Base-by-base conservation (phyloP, 2,888 invertebrate genomes). In the Eupithecia centaureata region DNA sequence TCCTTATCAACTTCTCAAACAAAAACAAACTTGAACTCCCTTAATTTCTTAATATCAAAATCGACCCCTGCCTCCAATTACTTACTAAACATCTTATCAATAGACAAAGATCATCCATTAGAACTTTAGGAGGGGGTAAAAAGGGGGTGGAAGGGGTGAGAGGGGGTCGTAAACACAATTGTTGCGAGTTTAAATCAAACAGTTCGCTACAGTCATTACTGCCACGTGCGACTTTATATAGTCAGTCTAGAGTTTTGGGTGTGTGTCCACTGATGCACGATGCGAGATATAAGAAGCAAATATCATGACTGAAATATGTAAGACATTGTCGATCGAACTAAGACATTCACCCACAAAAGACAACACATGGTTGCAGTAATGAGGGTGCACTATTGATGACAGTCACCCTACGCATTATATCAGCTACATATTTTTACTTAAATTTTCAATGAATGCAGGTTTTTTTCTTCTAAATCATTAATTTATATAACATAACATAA, bases 131-230 rank as follows among this genome's bases (percentile, higher is more conserved):
- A 30, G 61, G 57, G 70, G 65, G 62, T 58, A 42, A 35, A 27
- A 56, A 38, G 56, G 61, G 67, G 61, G 47, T 61, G 60, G 12
- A 63, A 61, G 57, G 47, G 54, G 66, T 30, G 58, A 57, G 42
- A 56, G 76, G 75, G 67, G 67, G 60, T 84, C 87, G 85, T 89
- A 90, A 89, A 92, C 89, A 91, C 91, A 91, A 90, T 91, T 90
- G 91, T 90, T 86, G 87, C 87, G 86, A 88, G 87, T 90, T 90
- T 92, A 92, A 92, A 92, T 92, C 92, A 92, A 92, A 92, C 91
- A 87, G 88, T 89, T 90, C 79, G 82, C 79, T 80, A 77, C 82
- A 91, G 91, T 90, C 92, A 88, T 92, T 92, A 91, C 77, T 76
- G 85, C 83, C 92, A 92, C 91, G 91, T 92, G 92, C 87, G 86